phyloP scores from a whole-genome alignment of 2,113 vertebrate species.

The Forbesichthys papilliferus region DNA sequence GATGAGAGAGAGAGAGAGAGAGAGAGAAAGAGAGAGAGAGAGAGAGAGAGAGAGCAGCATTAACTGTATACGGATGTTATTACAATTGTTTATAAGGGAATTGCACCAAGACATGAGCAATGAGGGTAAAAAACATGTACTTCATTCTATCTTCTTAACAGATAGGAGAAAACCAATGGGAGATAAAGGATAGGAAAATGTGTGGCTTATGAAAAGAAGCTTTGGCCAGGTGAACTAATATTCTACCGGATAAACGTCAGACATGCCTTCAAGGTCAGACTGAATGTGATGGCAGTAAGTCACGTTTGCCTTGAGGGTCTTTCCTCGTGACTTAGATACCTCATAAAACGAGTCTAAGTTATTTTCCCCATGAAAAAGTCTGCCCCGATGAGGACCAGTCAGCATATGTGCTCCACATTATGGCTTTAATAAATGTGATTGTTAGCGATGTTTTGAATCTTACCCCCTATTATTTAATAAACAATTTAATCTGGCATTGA shows the following conservation, averaged over 20 bases:
- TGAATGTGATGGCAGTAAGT: slow-evolving; percentile 54
- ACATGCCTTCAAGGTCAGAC: slow-evolving; percentile 41
- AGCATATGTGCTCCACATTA: background rate
- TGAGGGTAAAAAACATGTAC: background rate
- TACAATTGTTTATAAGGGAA: background rate
- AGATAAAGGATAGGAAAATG: too few relatives aligned
- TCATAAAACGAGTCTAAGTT: slow-evolving; percentile 25
- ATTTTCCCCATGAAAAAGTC: slow-evolving; percentile 16
- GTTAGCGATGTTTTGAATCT: too few relatives aligned
- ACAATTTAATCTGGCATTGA: too few relatives aligned
- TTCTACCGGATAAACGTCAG: slow-evolving; percentile 22
- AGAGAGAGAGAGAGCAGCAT: background rate
- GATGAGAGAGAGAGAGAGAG: slow-evolving; percentile 3
- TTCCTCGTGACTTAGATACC: slow-evolving; percentile 12
- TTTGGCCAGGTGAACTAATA: slow-evolving; percentile 28
- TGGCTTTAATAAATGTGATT: background rate
- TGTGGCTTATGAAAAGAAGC: slow-evolving; percentile 30
- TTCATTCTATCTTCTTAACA: too few relatives aligned
- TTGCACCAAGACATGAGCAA: background rate
- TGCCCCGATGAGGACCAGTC: background rate
- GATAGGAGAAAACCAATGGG: too few relatives aligned
- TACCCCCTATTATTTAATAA: too few relatives aligned
- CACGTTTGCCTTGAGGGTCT: slow-evolving; percentile 28
- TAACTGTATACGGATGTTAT: background rate
- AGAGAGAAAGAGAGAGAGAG: background rate